Evolutionary conservation across 2,113 vertebrate genomes (phyloP).

Genomic region (Geococcyx californianus): DNA sequence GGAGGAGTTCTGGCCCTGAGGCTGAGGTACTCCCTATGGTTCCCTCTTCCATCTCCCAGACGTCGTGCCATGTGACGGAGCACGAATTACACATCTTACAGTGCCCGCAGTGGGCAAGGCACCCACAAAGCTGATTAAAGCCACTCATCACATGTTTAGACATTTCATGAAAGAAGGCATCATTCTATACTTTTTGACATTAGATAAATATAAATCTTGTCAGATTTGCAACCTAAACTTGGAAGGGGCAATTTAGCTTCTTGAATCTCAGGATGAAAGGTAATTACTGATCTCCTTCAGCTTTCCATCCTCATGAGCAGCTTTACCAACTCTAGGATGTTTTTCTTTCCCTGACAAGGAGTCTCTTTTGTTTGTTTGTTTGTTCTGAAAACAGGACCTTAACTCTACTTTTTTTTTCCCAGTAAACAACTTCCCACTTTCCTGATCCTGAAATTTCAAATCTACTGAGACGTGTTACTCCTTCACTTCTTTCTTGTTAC

Average conservation of each 20-base stretch:
- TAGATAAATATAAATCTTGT: not conserved
- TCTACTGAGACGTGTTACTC: not conserved
- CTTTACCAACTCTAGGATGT: not conserved
- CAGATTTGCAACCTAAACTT: not conserved
- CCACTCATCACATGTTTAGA: not conserved
- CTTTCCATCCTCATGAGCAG: not conserved
- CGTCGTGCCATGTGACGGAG: too few species aligned
- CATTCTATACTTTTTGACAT: not conserved
- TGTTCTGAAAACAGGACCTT: not conserved
- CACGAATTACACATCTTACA: rapidly evolving
- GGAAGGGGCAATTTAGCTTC: not conserved
- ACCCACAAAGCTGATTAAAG: not conserved
- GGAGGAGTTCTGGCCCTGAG: not conserved
- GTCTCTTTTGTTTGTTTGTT: not conserved
- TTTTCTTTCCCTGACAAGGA: not conserved
- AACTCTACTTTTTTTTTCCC: not conserved
- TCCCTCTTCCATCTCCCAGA: too few species aligned
- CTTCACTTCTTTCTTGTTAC: not conserved
- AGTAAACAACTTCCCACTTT: not conserved
- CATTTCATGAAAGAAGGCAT: not conserved
- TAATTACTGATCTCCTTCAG: not conserved
- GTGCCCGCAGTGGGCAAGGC: not conserved
- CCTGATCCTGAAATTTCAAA: not conserved
- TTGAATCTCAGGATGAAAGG: not conserved
- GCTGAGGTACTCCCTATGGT: not conserved